Base-by-base conservation (phyloP, 2,888 invertebrate genomes). In the Andrena bucephala region DNA sequence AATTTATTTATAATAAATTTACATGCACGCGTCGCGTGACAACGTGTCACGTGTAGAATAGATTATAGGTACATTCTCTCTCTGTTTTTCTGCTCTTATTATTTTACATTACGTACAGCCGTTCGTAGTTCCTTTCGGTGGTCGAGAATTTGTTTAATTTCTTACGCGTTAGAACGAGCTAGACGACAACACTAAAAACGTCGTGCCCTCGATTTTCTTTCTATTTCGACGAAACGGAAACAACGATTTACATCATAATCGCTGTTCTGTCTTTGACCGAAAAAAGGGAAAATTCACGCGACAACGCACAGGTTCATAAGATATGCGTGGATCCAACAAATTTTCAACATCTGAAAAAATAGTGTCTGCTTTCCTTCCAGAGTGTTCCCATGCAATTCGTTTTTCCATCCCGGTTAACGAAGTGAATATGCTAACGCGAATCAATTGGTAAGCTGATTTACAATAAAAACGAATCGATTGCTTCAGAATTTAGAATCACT, bases 1-100 rank as follows among this genome's bases (percentile, higher is more conserved):
- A 92, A 92, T 93, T 92, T 93, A 92, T 93, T 93, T 91, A 92
- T 93, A 92, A 92, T 93, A 93, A 93, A 93, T 93, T 92, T 92
- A 92, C 88, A 88, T 86, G 78, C 81, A 85, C 85, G 85, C 85
- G 79, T 88, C 48, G 88, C 87, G 87, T 88, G 86, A 83, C 87
- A 88, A 87, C 83, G 80, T 87, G 86, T 87, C 89, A 88, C 84
- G 73, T 73, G 81, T 86, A 72, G 86, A 81, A 67, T 87, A 76
- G 89, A 90, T 57, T 89, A 89, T 92, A 92, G 89, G 87, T 92
- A 92, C 90, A 92, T 89, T 88, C 83, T 89, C 85, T 85, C 74
- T 85, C 73, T 77, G 75, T 81, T 83, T 86, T 81, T 85, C 78
- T 87, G 77, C 76, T 86, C 81, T 85, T 87, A 85, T 87, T 92